Base-by-base conservation (phyloP, 1,140 invertebrate species). In the Drosophila fuyamai region DNA sequence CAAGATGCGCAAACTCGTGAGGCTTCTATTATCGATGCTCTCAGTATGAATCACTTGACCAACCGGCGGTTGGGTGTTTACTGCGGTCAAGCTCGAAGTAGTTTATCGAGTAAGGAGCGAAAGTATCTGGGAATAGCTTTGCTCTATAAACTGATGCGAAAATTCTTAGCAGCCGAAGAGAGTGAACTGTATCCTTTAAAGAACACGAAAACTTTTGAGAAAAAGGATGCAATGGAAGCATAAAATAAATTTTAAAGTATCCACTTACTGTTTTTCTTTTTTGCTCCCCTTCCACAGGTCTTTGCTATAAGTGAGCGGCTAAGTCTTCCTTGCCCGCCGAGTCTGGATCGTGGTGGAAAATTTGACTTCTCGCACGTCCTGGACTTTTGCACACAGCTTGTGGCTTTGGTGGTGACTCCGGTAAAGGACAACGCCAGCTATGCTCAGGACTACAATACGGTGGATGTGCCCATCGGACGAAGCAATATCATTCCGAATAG, bases 1-100 rank as follows among this genome's bases (percentile, higher is more conserved):
- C 96, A 95, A 1, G 98, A 99, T 93, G 98, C 98, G 2, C 97
- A 96, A 82, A 98, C 97, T 0, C 94, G 98, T 72, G 98, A 99
- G 93, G 98, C 97, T 5, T 95, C 96, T 7, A 99, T 99, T 95
- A 98, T 99, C 18, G 96, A 97, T 80, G 96, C 97, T 0, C 91
- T 99, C 38, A 96, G 97, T 84, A 73, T 97, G n/a, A 91, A 94
- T 8, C 96, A 96, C 90, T 93, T 99, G 60, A 97, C 95, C 23
- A 99, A 99, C 93, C 93, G 95, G 16, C 96, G 96, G 81, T 80
- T 90, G 36, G 98, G 98, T 0, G 95, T 97, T 53, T 97, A 96
- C 90, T 98, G 98, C 90, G 97, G 97, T 0, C 91, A 94, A 1
- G 93, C 94, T 0, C 60, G 44, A 14, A 93, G 94, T 1, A 95